These are phyloP conservation scores for Apogon talboti DNA, from an alignment of 2,797 vertebrate species.

Conservation along the genomic window DNA sequence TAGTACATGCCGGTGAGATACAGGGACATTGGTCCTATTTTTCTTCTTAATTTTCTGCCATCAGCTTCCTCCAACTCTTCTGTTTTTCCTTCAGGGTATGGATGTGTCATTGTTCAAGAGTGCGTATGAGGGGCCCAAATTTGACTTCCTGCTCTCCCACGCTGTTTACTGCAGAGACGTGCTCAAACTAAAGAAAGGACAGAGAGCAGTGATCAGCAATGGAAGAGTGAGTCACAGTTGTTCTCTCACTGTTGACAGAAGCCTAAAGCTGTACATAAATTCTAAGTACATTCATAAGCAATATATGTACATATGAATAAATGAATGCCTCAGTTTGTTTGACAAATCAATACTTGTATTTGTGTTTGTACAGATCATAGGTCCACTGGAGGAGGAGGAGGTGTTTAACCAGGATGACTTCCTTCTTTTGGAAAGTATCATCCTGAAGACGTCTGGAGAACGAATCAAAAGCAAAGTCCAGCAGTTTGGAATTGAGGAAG, in stretches of 20 bases:
- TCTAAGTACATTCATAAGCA: background rate
- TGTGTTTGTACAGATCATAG: constrained; percentile 88
- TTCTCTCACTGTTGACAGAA: background rate
- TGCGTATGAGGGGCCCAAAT: constrained; percentile 87
- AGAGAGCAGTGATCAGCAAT: constrained; percentile 95
- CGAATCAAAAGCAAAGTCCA: constrained; percentile 94
- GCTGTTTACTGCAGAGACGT: constrained; percentile 91
- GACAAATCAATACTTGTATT: background rate
- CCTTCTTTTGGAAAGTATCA: constrained; percentile 95
- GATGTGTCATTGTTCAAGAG: constrained; percentile 90
- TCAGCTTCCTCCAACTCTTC: constrained; percentile 10
- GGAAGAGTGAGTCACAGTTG: constrained; percentile 88
- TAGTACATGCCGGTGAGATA: too few species aligned
- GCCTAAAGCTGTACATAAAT: background rate
- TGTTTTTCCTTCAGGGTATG: constrained; percentile 89
- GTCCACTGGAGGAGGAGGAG: constrained; percentile 91
- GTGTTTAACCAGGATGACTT: constrained; percentile 99
- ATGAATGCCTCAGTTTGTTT: background rate
- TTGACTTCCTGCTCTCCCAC: constrained; percentile 95
- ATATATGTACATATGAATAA: background rate
- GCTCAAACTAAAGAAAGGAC: constrained; percentile 94
- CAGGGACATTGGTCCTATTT: background rate
- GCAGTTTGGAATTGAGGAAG: constrained; percentile 92
- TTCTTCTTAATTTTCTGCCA: constrained; percentile 2
- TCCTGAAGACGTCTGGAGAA: constrained; percentile 95